phyloP scores from a whole-genome alignment of 2,888 invertebrate species.

The Andrena hattorfiana region DNA sequence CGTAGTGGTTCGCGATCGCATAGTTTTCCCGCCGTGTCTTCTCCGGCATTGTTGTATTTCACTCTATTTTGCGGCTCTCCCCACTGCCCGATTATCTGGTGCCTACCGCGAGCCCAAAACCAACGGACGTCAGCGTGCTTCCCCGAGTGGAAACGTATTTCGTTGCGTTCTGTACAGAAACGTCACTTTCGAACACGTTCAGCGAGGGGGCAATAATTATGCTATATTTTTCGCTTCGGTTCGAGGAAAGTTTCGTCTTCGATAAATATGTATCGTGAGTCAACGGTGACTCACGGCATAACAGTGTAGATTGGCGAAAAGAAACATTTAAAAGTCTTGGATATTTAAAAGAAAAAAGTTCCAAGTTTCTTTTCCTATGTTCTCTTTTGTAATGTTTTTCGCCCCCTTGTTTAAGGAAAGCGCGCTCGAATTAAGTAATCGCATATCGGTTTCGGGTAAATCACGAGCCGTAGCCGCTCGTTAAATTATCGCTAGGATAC shows the following conservation, averaged over 20 bases:
- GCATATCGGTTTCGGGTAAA: background rate
- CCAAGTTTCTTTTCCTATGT: too few relatives aligned
- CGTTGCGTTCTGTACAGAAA: background rate
- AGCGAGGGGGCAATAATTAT: too few relatives aligned
- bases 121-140: background rate
- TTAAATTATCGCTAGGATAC: background rate
- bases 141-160: background rate
- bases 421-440: background rate
- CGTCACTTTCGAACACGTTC: too few relatives aligned
- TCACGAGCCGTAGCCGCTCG: background rate
- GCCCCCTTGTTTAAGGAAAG: too few relatives aligned
- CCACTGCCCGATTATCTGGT: constrained; percentile 45
- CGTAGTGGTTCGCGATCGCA: constrained; percentile 30
- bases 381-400: too few relatives aligned
- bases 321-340: too few relatives aligned
- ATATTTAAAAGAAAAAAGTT: too few relatives aligned
- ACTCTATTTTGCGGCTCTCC: constrained; percentile 50
- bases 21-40: constrained; percentile 48
- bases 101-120: constrained; percentile 6
- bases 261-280: too few relatives aligned
- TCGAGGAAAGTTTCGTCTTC: too few relatives aligned
- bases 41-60: constrained; percentile 8
- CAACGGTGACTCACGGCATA: too few relatives aligned
- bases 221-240: too few relatives aligned
- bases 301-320: too few relatives aligned